These are phyloP conservation scores for Holothuria leucospilota DNA, from an alignment of 53 echinoderm and acorn worm genomes.

Conservation along the genomic window DNA sequence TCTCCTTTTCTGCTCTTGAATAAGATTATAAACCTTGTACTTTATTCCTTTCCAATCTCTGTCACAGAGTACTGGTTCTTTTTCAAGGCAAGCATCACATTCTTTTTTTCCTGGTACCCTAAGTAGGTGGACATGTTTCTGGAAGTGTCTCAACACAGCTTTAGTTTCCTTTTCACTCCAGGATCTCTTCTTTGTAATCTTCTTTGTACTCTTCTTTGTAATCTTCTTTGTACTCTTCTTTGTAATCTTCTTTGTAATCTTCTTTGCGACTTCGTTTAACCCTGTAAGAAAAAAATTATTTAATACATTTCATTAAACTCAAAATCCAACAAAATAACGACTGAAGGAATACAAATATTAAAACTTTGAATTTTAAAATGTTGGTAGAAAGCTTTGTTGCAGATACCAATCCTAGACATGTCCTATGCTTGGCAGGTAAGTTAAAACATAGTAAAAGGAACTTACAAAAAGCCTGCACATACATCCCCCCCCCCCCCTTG, in stretches of 20 bases:
- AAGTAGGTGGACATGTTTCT: constrained; percentile 28
- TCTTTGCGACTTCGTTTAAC: no score
- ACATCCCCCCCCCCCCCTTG: no score
- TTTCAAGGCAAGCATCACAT: constrained; percentile 41
- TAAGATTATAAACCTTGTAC: constrained; percentile 61
- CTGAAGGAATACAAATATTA: no score
- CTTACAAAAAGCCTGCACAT: no score
- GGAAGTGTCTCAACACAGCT: constrained; percentile 28
- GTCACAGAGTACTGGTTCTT: constrained; percentile 39
- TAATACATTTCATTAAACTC: no score
- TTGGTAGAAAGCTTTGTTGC: no score
- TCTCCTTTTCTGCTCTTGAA: constrained; percentile 15
- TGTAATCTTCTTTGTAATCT: neutral
- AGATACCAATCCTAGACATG: no score
- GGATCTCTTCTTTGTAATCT: neutral
- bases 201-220: neutral
- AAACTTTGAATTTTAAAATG: neutral
- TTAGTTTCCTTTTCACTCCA: constrained; percentile 15
- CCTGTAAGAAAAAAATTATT: no score
- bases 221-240: neutral
- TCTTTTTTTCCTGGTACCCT: constrained; percentile 60
- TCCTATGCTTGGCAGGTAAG: no score
- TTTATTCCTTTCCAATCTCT: constrained; percentile 65
- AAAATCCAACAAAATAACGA: no score
- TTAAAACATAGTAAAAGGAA: no score